A percentile compares a stretch with the other conserved stretches of the same genome.
Conservation (phyloP, 2,797 vertebrate species). For the Sardinella longiceps region DNA sequence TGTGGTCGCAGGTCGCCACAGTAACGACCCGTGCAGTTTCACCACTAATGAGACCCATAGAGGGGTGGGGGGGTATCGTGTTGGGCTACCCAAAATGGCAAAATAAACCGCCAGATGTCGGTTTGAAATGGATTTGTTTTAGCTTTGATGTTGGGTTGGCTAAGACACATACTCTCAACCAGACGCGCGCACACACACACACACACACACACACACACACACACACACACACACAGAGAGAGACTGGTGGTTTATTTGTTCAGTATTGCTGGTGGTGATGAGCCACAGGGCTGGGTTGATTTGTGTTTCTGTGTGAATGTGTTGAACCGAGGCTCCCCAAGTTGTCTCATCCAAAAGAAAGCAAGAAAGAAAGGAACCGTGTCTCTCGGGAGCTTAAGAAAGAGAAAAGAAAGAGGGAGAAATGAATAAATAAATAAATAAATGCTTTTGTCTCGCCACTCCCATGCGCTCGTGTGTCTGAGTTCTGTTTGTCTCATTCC, state of each 20-base stretch:
- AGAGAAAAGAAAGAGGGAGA: neutral
- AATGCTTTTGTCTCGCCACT: neutral
- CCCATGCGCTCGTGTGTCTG: conserved; percentile 2
- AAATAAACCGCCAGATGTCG: neutral
- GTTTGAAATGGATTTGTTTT: neutral
- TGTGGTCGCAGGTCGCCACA: neutral
- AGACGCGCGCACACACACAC: neutral
- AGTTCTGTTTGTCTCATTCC: conserved; percentile 59
- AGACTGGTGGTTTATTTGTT: neutral
- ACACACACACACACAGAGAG: neutral
- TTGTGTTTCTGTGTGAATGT: neutral
- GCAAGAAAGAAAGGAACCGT: conserved; percentile 42
- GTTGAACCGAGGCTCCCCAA: neutral
- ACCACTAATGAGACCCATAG: neutral
- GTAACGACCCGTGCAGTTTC: neutral
- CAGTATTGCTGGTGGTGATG: neutral
- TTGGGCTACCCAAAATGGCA: conserved; percentile 7
- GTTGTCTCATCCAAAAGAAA: conserved; percentile 1
- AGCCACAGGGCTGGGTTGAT: neutral
- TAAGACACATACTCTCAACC: neutral
- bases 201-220: neutral
- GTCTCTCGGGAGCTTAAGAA: neutral
- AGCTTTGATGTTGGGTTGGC: conserved; percentile 9
- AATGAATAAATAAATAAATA: conserved; percentile 28
- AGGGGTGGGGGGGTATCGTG: neutral